Evolutionary conservation across 2,888 invertebrate species (phyloP).

Genomic region (Halictus quadricinctus): DNA sequence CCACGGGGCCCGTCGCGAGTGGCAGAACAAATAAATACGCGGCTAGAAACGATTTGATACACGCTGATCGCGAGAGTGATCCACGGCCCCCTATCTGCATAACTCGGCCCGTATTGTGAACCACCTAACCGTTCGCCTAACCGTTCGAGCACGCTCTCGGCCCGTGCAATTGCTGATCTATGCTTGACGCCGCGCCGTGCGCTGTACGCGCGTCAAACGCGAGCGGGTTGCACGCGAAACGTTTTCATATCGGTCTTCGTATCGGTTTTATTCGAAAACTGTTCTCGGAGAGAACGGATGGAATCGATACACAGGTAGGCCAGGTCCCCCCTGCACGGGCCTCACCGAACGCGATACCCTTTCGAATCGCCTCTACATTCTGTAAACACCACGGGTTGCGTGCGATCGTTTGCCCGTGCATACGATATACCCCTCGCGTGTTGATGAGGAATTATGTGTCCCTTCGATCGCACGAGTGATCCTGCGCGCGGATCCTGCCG

Average conservation of each 20-base stretch:
- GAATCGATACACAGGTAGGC: slow-evolving; percentile 27
- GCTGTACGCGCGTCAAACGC: slow-evolving; percentile 11
- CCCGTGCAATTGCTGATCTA: neutral
- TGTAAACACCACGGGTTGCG: slow-evolving; percentile 23
- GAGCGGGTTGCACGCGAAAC: slow-evolving; percentile 20
- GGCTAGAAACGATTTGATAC: slow-evolving; percentile 63
- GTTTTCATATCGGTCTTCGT: slow-evolving; percentile 2
- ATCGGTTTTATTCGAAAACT: neutral
- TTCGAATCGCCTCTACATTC: slow-evolving; percentile 37
- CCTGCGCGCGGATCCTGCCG: neutral
- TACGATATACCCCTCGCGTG: neutral
- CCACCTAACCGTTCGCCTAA: neutral
- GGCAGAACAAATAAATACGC: slow-evolving; percentile 61
- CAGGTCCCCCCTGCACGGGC: neutral
- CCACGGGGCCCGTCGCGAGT: slow-evolving; percentile 54
- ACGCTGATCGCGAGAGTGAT: slow-evolving; percentile 60
- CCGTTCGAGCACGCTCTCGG: neutral
- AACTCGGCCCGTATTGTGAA: slow-evolving; percentile 36
- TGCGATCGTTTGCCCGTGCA: slow-evolving; percentile 6
- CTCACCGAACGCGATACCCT: slow-evolving; percentile 22
- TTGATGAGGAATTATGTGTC: neutral
- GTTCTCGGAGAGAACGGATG: slow-evolving; percentile 15
- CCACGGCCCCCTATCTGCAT: slow-evolving; percentile 44
- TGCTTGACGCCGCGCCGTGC: neutral
- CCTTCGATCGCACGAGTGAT: neutral